Percentiles rank a stretch among this genome's conserved stretches.
phyloP scores from a whole-genome alignment of 2,113 vertebrate species.

The Elephas maximus region DNA sequence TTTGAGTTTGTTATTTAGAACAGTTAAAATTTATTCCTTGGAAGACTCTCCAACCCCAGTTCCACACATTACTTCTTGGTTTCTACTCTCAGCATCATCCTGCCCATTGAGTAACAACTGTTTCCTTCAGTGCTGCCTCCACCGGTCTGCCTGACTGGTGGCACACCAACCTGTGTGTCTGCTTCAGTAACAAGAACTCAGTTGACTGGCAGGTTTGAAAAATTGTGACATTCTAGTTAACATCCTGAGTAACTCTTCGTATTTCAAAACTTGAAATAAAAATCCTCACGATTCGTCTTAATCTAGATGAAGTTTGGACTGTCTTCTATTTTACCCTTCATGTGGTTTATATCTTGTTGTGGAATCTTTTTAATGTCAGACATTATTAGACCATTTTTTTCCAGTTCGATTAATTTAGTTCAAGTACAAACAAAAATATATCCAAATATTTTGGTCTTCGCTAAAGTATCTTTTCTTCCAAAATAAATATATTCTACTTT shows the following conservation, averaged over 20 bases:
- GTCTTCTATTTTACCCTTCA: conserved; percentile 58
- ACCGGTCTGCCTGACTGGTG: neutral
- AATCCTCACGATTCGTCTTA: too few relatives aligned
- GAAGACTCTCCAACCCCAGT: neutral
- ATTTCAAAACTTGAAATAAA: neutral
- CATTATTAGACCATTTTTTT: conserved; percentile 62
- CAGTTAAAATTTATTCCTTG: neutral
- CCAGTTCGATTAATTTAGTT: conserved; percentile 73
- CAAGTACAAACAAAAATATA: conserved; percentile 65
- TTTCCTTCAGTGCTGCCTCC: neutral
- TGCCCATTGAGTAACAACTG: too few relatives aligned
- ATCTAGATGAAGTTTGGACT: conserved; percentile 20
- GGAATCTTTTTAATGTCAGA: conserved; percentile 69
- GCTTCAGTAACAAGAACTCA: neutral
- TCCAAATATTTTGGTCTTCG: conserved; percentile 57
- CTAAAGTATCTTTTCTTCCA: conserved; percentile 46
- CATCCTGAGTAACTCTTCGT: neutral
- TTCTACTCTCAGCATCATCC: neutral
- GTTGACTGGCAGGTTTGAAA: neutral
- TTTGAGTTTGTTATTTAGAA: neutral
- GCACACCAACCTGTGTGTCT: neutral
- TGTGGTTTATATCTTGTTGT: conserved; percentile 72
- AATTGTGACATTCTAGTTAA: neutral
- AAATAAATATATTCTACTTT: conserved; percentile 70
- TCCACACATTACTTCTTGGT: neutral